Evolutionary conservation across 2,113 vertebrate genomes (phyloP).

Genomic region (Chlamydotis undulata): DNA sequence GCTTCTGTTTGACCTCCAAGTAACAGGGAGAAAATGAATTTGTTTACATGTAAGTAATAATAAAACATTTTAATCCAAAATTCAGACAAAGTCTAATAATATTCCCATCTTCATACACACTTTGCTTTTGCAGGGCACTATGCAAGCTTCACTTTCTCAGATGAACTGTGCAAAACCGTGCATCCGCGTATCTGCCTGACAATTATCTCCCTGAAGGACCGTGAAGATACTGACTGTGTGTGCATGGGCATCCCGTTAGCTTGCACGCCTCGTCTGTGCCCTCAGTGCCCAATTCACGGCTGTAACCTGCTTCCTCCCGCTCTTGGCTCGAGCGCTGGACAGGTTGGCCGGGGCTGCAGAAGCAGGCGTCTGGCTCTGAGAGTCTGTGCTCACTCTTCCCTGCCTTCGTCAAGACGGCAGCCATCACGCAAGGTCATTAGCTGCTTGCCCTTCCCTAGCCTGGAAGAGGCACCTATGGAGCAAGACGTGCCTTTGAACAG

Average conservation of each 20-base stretch:
- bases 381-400: background rate
- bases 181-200: background rate
- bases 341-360: background rate
- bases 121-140: background rate
- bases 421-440: fast-evolving
- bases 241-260: fast-evolving
- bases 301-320: background rate
- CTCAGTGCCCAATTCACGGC: background rate
- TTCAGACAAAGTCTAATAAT: background rate
- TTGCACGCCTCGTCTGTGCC: fast-evolving
- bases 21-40: background rate
- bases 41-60: background rate
- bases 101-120: background rate
- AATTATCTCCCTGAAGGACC: background rate
- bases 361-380: background rate
- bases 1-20: background rate
- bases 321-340: fast-evolving
- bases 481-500: background rate
- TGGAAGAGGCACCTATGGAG: background rate
- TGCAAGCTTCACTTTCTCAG: background rate
- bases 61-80: background rate
- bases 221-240: fast-evolving
- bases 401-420: background rate
- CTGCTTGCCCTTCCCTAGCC: background rate
- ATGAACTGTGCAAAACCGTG: background rate